Evolutionary conservation across 2,797 vertebrate species (phyloP).

Genomic region (Parotocinclus haroldoi): DNA sequence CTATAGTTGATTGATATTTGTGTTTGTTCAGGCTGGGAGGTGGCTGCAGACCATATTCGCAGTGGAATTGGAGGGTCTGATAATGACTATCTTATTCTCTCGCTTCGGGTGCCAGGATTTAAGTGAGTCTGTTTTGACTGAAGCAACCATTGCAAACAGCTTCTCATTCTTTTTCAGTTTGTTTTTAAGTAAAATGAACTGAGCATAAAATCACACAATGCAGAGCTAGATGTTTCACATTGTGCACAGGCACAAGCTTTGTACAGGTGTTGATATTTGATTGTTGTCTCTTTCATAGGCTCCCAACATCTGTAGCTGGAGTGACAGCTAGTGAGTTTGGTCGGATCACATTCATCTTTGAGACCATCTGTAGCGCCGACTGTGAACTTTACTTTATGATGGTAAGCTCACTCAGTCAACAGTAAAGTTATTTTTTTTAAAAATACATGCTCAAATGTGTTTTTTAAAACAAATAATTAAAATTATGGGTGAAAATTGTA

Average conservation of each 20-base stretch:
- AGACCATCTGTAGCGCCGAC: constrained; percentile 84
- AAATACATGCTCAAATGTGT: too few species aligned
- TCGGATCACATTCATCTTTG: constrained; percentile 92
- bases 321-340: constrained; percentile 83
- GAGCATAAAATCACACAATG: neutral
- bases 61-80: constrained; percentile 90
- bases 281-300: constrained; percentile 61
- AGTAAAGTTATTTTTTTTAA: too few species aligned
- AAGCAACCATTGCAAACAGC: neutral
- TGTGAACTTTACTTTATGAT: constrained; percentile 98
- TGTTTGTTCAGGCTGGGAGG: constrained; percentile 85
- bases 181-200: neutral
- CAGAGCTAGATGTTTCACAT: neutral
- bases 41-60: constrained; percentile 91
- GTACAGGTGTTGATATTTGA: too few species aligned
- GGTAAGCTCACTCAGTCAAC: constrained; percentile 68
- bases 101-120: constrained; percentile 90
- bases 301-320: constrained; percentile 84
- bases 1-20: constrained; percentile 10
- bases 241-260: neutral
- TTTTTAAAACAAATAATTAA: too few species aligned
- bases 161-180: neutral
- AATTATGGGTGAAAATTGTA: too few species aligned
- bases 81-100: constrained; percentile 96
- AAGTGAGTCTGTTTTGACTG: constrained; percentile 73